Evolutionary conservation across 2,797 vertebrate genomes (phyloP), one percentile per base, ranked within the genome.

Genomic region (Neoniphon sammara): DNA sequence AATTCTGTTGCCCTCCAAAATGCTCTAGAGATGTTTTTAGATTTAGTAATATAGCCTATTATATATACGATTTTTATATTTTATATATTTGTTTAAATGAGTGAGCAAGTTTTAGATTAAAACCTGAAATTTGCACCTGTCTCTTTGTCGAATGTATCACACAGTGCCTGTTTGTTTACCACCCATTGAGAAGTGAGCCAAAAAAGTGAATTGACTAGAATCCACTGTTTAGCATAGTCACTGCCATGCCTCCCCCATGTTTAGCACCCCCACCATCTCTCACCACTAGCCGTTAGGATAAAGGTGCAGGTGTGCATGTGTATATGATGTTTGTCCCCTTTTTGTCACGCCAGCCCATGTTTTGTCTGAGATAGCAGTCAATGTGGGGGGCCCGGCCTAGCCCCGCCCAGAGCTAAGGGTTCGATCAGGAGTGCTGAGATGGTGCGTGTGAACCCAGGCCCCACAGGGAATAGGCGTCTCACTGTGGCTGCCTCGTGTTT

Each of bases 281-380:
- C 81, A 89, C 68, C 77, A 80, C 4, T 14, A 47, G 77, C 65
- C 0, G n/a, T 44, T 61, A 56, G 59, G 61, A 81, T 87, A 85
- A 78, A 77, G 85, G 85, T 81, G 56, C 89, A 91, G 89, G 85
- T 91, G 88, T 87, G 80, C 79, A 55, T 66, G 65, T 67, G 53
- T 66, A 78, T 61, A 60, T 56, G 61, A 76, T 80, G 82, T 85
- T 85, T 85, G 63, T 83, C 67, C 75, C 72, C 52, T 69, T 78
- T 81, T 72, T 91, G 86, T 90, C 88, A 90, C 80, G 81, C 84
- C 44, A 89, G 36, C 83, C 71, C 12, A n/a, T 92, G 87, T 92
- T 93, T 90, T 93, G 89, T 89, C 87, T 90, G 71, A 89, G 66
- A 31, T 64, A 2, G 71, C 77, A 74, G 46, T 65, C 75, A 18